Conservation (phyloP, 2,113 vertebrate genomes). For the Aythya baeri region DNA sequence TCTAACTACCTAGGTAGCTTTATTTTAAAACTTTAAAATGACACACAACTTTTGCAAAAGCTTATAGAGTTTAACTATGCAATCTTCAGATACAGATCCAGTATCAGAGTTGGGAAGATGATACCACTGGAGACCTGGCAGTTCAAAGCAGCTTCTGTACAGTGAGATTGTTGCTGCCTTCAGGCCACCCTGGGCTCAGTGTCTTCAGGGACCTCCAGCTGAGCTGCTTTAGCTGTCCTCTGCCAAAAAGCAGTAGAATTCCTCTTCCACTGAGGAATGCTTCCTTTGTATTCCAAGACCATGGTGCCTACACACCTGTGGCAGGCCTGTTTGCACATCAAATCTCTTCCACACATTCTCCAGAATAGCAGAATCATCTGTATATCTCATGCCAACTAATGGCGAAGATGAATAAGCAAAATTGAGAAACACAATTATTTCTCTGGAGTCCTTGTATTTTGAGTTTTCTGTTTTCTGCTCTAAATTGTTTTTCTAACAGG, state of each 20-base stretch:
- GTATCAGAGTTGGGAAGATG: not conserved
- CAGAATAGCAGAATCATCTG: not conserved
- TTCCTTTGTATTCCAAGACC: not conserved
- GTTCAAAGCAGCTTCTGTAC: not conserved
- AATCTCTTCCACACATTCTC: not conserved
- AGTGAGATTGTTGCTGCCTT: not conserved
- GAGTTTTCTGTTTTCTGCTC: slow-evolving; percentile 3
- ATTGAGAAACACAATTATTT: not conserved
- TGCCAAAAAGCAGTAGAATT: not conserved
- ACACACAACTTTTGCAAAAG: not conserved
- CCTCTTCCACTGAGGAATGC: not conserved
- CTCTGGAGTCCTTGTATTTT: not conserved
- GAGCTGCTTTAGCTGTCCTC: not conserved
- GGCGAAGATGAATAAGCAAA: not conserved
- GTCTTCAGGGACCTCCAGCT: not conserved
- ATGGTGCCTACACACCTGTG: accelerated
- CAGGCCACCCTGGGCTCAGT: not conserved
- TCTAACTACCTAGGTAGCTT: not conserved
- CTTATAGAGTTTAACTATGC: not conserved
- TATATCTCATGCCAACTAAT: not conserved
- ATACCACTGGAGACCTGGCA: not conserved
- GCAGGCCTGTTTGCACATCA: not conserved
- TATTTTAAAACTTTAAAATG: not conserved
- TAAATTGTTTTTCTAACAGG: not conserved
- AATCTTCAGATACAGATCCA: not conserved